These are phyloP conservation scores for Bombus vancouverensis DNA, from an alignment of 1,140 invertebrate genomes.

Conservation along the genomic window DNA sequence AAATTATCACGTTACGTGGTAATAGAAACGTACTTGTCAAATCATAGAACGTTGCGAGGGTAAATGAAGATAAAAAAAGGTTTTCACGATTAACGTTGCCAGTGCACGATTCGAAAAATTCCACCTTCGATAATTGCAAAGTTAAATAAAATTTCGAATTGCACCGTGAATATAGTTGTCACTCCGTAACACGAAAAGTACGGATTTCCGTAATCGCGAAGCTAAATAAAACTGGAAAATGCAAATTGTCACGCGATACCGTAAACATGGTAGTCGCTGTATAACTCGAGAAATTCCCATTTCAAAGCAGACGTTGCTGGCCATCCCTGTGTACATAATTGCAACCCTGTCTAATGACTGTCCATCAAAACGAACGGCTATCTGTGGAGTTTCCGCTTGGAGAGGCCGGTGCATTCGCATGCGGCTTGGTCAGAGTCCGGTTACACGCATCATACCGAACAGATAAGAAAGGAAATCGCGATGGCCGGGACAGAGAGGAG, in stretches of 20 bases:
- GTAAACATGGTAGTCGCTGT: neutral
- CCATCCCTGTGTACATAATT: neutral
- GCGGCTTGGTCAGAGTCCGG: neutral
- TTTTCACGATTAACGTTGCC: no score
- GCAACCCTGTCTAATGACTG: neutral
- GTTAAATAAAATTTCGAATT: no score
- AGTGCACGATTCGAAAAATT: no score
- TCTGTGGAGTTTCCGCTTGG: conserved; percentile 27
- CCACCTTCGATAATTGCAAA: no score
- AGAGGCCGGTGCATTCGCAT: neutral
- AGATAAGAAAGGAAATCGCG: conserved; percentile 51
- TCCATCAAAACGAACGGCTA: conserved; percentile 2
- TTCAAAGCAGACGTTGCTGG: neutral
- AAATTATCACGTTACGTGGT: no score
- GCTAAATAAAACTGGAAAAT: neutral
- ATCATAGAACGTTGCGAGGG: no score
- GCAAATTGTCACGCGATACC: neutral
- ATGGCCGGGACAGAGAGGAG: conserved; percentile 38
- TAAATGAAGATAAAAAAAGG: no score
- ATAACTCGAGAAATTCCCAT: neutral
- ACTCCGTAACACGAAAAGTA: neutral
- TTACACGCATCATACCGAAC: conserved; percentile 15
- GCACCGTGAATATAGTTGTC: no score
- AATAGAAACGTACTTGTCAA: no score
- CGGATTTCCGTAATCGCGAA: neutral